Conservation (phyloP, 2,797 vertebrate genomes). For the Coreius guichenoti region DNA sequence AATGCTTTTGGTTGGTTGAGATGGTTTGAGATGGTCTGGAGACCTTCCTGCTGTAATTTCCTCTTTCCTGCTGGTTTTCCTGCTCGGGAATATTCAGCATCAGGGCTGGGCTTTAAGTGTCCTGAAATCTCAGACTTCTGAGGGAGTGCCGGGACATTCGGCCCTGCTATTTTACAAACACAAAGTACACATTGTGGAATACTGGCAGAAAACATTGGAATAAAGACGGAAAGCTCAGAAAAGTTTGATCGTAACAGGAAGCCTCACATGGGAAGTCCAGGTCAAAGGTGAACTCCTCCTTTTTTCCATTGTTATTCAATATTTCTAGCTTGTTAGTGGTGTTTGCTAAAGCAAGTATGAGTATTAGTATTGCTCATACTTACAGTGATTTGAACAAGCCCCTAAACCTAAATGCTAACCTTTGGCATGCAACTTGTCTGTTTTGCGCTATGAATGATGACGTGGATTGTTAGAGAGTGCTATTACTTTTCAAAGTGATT, state of each 20-base stretch:
- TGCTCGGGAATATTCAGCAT: conserved; percentile 52
- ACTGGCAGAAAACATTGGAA: conserved; percentile 20
- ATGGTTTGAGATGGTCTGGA: conserved; percentile 38
- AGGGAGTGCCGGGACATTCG: conserved; percentile 29
- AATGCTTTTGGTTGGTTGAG: conserved; percentile 48
- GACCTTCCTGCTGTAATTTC: conserved; percentile 61
- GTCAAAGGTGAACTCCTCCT: conserved; percentile 56
- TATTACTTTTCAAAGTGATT: neutral
- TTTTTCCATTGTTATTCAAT: conserved; percentile 11
- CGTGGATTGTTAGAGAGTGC: neutral
- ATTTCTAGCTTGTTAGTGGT: neutral
- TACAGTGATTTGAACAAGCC: neutral
- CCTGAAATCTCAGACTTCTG: conserved; percentile 51
- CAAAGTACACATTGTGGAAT: conserved; percentile 9
- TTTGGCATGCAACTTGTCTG: neutral
- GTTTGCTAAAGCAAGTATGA: neutral
- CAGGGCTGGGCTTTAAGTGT: conserved; percentile 57
- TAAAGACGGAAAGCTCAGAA: neutral
- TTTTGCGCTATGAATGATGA: neutral
- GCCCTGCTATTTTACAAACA: neutral
- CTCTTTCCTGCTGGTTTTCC: conserved; percentile 58
- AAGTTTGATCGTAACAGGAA: conserved; percentile 6
- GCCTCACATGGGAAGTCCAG: conserved; percentile 51
- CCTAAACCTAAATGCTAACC: neutral
- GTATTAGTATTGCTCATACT: neutral